phyloP scores from a whole-genome alignment of 2,113 vertebrate species.

The Muntiacus reevesi region DNA sequence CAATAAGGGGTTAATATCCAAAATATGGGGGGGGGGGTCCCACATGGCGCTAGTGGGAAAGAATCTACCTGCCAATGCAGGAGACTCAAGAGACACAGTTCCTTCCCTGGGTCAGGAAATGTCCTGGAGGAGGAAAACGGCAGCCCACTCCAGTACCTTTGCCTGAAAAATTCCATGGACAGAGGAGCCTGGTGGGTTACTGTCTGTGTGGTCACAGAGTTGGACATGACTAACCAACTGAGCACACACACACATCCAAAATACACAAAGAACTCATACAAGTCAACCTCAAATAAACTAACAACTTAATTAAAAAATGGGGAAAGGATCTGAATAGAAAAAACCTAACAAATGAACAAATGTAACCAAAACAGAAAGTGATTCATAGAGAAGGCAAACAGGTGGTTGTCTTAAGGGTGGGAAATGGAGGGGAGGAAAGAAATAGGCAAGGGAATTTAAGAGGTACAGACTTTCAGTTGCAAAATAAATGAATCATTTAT shows the following conservation, averaged over 20 bases:
- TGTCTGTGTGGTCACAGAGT: background rate
- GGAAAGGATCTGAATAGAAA: background rate
- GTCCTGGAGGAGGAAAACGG: background rate
- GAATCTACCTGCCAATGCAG: background rate
- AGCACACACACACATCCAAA: background rate
- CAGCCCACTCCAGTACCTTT: background rate
- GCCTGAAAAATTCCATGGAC: background rate
- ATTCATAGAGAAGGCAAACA: background rate
- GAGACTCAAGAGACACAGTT: background rate
- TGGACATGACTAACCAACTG: background rate
- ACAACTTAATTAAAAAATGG: background rate
- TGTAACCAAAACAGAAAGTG: background rate
- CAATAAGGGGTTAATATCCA: background rate
- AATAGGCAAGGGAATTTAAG: background rate
- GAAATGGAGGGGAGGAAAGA: background rate
- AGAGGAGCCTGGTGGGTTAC: background rate
- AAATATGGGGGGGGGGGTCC: background rate
- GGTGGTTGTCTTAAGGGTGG: background rate
- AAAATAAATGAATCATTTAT: background rate
- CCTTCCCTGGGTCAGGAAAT: background rate
- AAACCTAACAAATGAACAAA: background rate
- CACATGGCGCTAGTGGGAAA: background rate
- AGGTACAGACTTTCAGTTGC: background rate
- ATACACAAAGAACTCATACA: background rate
- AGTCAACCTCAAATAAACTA: background rate